Percentiles rank a stretch among this genome's conserved stretches.
Conservation (phyloP, 2,888 invertebrate genomes). For the Archips crataeganus region DNA sequence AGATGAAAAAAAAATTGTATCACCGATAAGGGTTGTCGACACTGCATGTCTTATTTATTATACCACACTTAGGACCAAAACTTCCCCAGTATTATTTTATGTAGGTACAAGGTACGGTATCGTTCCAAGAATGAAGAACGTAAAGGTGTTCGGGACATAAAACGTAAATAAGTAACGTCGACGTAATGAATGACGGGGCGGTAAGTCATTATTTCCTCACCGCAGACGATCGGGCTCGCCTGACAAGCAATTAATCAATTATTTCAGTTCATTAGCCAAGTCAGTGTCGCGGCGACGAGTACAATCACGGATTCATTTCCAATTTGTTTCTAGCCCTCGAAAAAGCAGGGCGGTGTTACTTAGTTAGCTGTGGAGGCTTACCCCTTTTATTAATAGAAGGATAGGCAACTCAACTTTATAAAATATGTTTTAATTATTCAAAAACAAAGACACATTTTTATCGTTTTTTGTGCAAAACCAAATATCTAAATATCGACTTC, state of each 20-base stretch:
- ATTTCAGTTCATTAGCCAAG: conserved; percentile 71
- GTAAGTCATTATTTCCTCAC: conserved; percentile 59
- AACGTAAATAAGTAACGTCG: conserved; percentile 30
- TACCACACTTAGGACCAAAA: too few relatives aligned
- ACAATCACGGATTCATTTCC: conserved; percentile 41
- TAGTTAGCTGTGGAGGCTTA: not conserved
- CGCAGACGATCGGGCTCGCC: conserved; percentile 51
- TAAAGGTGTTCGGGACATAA: conserved; percentile 10
- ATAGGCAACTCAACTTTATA: not conserved
- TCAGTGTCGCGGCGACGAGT: conserved; percentile 48
- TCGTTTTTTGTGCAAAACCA: too few relatives aligned
- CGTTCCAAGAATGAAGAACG: conserved; percentile 6
- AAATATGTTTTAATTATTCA: too few relatives aligned
- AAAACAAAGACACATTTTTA: too few relatives aligned
- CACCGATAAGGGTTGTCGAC: too few relatives aligned
- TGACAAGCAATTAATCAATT: conserved; percentile 76
- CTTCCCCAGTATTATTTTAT: not conserved
- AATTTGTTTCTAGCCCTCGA: conserved; percentile 7
- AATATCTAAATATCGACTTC: too few relatives aligned
- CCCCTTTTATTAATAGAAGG: not conserved
- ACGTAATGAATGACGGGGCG: conserved; percentile 49
- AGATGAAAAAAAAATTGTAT: too few relatives aligned
- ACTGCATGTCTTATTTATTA: too few relatives aligned
- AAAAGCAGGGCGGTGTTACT: not conserved
- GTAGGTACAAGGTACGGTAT: not conserved